A percentile compares a stretch with the other conserved stretches of the same genome.
These are phyloP conservation scores for Numenius arquata DNA, from an alignment of 2,113 vertebrate species.

Conservation along the genomic window DNA sequence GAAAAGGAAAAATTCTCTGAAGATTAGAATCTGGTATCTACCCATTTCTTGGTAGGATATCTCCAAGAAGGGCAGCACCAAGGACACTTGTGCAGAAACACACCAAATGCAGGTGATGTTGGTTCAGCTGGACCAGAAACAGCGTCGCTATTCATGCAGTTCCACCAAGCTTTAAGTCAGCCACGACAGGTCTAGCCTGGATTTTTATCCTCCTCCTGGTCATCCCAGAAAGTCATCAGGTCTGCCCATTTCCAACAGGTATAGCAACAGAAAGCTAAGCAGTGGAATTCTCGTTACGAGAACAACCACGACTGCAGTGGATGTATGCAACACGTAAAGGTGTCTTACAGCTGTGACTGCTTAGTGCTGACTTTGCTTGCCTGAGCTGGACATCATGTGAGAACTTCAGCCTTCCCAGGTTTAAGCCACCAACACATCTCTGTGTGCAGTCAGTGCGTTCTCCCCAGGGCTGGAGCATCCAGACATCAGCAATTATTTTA, in stretches of 20 bases:
- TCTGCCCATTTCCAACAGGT: not conserved
- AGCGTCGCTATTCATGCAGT: not conserved
- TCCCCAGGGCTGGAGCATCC: not conserved
- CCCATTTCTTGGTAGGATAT: not conserved
- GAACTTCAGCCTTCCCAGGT: not conserved
- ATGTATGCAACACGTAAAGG: accelerated
- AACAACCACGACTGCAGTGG: not conserved
- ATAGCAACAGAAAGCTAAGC: not conserved
- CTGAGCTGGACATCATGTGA: not conserved
- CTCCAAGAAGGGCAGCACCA: not conserved
- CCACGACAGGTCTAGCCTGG: not conserved
- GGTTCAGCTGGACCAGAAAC: not conserved
- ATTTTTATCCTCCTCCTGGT: not conserved
- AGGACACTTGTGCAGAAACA: not conserved
- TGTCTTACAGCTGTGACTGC: not conserved
- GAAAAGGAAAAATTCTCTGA: not conserved
- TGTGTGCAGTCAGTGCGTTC: not conserved
- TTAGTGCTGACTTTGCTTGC: not conserved
- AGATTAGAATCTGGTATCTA: not conserved
- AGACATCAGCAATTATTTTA: not conserved
- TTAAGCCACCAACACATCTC: not conserved
- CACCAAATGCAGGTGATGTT: not conserved
- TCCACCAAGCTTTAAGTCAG: not conserved
- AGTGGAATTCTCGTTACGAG: not conserved
- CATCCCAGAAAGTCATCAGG: not conserved